Conservation (phyloP, 2,797 vertebrate genomes). For the Acipenser oxyrinchus region DNA sequence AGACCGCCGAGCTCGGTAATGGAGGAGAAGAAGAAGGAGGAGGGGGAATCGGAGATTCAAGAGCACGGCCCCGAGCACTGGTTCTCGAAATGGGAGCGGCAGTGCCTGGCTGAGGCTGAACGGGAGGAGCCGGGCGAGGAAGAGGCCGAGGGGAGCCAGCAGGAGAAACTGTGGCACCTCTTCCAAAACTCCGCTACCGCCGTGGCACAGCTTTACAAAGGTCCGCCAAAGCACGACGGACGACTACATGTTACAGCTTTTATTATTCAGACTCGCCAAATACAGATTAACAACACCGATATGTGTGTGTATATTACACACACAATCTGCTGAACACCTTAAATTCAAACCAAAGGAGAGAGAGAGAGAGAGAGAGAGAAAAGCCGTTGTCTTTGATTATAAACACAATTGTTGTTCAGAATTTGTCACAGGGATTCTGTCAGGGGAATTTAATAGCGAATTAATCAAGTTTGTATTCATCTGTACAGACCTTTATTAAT, state of each 20-base stretch:
- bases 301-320: too few species aligned
- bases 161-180: conserved; percentile 85
- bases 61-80: conserved; percentile 96
- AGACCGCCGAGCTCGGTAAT: conserved; percentile 51
- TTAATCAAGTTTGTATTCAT: too few species aligned
- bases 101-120: conserved; percentile 92
- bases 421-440: too few species aligned
- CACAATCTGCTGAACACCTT: too few species aligned
- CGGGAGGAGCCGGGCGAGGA: conserved; percentile 81
- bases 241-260: not conserved
- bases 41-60: conserved; percentile 91
- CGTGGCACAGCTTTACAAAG: conserved; percentile 96
- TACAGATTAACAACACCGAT: too few species aligned
- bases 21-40: conserved; percentile 92
- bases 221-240: conserved; percentile 40
- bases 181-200: conserved; percentile 96
- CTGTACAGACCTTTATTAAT: conserved; percentile 11
- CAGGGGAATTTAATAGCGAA: too few species aligned
- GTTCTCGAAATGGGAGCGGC: conserved; percentile 98
- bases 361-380: too few species aligned
- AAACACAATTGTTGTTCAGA: too few species aligned
- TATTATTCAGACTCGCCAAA: too few species aligned
- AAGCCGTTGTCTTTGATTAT: too few species aligned
- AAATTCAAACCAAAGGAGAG: too few species aligned
- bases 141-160: conserved; percentile 67